phyloP scores from a whole-genome alignment of 2,797 vertebrate genomes.

The Menidia menidia region DNA sequence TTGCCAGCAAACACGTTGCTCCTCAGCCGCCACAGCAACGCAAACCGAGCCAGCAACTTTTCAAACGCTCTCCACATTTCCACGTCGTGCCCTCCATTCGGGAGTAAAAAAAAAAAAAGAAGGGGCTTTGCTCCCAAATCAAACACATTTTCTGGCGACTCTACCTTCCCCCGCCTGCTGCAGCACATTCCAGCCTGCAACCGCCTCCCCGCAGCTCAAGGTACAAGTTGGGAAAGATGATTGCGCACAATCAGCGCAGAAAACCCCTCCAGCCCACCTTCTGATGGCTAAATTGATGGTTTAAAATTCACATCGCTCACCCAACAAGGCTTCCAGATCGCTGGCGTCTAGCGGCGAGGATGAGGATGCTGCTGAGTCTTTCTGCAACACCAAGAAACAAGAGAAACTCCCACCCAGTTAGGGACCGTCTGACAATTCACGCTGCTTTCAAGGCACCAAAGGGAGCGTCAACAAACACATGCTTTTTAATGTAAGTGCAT shows the following conservation, averaged over 20 bases:
- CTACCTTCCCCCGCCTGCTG: conserved; percentile 34
- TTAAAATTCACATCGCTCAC: conserved; percentile 65
- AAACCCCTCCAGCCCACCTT: conserved; percentile 8
- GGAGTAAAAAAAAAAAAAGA: conserved; percentile 1
- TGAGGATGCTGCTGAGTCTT: conserved; percentile 55
- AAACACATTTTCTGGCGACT: conserved; percentile 16
- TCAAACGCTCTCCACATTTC: not conserved
- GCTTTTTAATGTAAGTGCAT: not conserved
- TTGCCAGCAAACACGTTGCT: conserved; percentile 49
- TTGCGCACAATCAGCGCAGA: conserved; percentile 49
- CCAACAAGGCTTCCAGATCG: conserved; percentile 65
- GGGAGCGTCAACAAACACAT: conserved; percentile 50
- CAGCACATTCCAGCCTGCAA: conserved; percentile 65
- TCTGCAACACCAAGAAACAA: conserved; percentile 78
- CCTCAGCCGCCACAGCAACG: conserved; percentile 15
- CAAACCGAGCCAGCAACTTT: not conserved
- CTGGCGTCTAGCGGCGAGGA: conserved; percentile 58
- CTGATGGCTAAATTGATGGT: not conserved
- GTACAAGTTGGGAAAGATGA: conserved; percentile 72
- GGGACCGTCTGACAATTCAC: conserved; percentile 80
- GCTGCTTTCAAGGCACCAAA: conserved; percentile 35
- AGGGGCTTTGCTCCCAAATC: not conserved
- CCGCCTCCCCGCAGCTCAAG: conserved; percentile 53
- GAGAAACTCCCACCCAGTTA: conserved; percentile 82
- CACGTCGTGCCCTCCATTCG: not conserved